A percentile compares a stretch with the other conserved stretches of the same genome.
Conservation (phyloP, 2,888 invertebrate genomes). For the Tetropium fuscum region DNA sequence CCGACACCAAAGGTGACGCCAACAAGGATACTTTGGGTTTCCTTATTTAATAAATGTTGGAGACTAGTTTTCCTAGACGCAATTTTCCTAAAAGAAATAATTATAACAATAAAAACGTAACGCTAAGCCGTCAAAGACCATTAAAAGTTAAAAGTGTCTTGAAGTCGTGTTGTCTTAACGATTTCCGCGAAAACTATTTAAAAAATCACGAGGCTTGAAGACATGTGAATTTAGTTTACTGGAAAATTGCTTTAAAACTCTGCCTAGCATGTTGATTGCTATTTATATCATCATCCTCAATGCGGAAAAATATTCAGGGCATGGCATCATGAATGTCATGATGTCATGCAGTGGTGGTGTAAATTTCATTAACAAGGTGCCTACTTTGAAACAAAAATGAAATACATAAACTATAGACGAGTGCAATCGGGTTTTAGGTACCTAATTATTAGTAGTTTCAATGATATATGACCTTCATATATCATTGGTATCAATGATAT, state of each 20-base stretch:
- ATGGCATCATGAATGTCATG: too few relatives aligned
- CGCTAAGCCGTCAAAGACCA: conserved; percentile 3
- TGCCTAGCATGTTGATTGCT: background rate
- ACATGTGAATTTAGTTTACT: background rate
- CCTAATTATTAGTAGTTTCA: too few relatives aligned
- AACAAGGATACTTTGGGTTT: background rate
- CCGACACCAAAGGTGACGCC: too few relatives aligned
- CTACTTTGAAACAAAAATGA: too few relatives aligned
- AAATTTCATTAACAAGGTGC: too few relatives aligned
- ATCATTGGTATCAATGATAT: too few relatives aligned
- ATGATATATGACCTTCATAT: too few relatives aligned
- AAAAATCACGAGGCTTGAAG: conserved; percentile 9
- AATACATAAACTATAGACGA: too few relatives aligned
- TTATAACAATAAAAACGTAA: conserved; percentile 14
- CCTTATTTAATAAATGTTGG: background rate
- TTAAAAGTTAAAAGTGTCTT: conserved; percentile 20
- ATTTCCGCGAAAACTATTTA: conserved; percentile 18
- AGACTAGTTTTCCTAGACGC: conserved; percentile 21
- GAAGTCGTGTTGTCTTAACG: conserved; percentile 17
- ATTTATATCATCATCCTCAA: background rate
- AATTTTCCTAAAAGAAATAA: conserved; percentile 18
- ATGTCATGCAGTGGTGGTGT: too few relatives aligned
- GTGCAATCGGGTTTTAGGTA: too few relatives aligned
- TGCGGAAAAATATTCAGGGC: background rate
- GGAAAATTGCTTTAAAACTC: background rate